These are phyloP conservation scores for Chelonus formosanus DNA, from an alignment of 2,888 invertebrate species.

Conservation along the genomic window DNA sequence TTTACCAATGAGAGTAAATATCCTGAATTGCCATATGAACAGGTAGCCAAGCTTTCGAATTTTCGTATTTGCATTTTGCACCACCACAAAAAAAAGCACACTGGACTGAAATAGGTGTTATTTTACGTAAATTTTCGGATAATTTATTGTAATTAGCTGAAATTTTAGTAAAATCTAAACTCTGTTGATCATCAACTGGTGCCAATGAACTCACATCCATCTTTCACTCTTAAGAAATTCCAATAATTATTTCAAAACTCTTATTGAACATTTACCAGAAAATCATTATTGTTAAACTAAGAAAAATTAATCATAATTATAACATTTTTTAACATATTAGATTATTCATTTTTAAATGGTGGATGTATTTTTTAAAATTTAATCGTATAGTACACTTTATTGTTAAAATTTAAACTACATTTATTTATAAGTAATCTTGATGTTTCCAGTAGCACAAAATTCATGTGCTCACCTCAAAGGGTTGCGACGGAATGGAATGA, in stretches of 20 bases:
- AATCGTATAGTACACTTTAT: too few relatives aligned
- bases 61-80: slow-evolving; percentile 82
- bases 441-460: too few relatives aligned
- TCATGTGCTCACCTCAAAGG: slow-evolving; percentile 36
- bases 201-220: slow-evolving; percentile 60
- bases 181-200: slow-evolving; percentile 57
- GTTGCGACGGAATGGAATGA: slow-evolving; percentile 39
- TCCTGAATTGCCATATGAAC: slow-evolving; percentile 78
- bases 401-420: too few relatives aligned
- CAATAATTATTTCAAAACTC: slow-evolving; percentile 3
- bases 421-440: too few relatives aligned
- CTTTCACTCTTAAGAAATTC: slow-evolving; percentile 40
- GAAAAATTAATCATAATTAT: too few relatives aligned
- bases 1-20: slow-evolving; percentile 84
- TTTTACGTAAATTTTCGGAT: slow-evolving; percentile 68
- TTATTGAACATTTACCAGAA: too few relatives aligned
- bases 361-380: too few relatives aligned
- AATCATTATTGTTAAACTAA: too few relatives aligned
- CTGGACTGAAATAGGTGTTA: slow-evolving; percentile 76
- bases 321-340: too few relatives aligned
- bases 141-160: slow-evolving; percentile 64
- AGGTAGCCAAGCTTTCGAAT: slow-evolving; percentile 70
- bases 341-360: too few relatives aligned
- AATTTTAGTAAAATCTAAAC: slow-evolving; percentile 49
- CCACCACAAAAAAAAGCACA: slow-evolving; percentile 89